These are phyloP conservation scores for Avahi laniger DNA, from an alignment of 2,797 vertebrate species.

Conservation along the genomic window DNA sequence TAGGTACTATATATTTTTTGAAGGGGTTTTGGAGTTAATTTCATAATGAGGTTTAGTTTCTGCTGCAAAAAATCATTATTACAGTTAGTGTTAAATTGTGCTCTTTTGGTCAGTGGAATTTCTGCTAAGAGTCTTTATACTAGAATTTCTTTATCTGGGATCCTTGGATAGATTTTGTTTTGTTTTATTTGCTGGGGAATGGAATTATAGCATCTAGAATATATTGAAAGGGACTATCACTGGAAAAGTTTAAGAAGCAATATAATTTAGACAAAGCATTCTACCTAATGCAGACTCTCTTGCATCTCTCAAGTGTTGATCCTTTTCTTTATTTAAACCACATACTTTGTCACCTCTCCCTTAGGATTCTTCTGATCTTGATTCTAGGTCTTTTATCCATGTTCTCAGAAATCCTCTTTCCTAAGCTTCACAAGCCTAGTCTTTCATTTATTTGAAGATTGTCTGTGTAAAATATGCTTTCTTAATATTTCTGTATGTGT, in stretches of 20 bases:
- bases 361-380: not conserved
- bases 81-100: not conserved
- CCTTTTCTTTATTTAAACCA: conserved; percentile 8
- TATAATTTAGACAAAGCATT: conserved; percentile 25
- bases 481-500: not conserved
- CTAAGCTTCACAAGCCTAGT: not conserved
- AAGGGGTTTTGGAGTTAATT: not conserved
- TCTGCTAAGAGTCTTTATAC: conserved; percentile 7
- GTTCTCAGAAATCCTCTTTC: not conserved
- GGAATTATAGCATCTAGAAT: not conserved
- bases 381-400: not conserved
- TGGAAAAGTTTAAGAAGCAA: not conserved
- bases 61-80: conserved; percentile 1
- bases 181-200: conserved; percentile 6
- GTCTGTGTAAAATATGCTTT: not conserved
- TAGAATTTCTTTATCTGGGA: conserved; percentile 3
- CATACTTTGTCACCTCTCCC: not conserved
- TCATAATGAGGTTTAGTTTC: conserved; percentile 27
- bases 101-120: not conserved
- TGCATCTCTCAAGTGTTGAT: not conserved
- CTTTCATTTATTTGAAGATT: conserved; percentile 1
- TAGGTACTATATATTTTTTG: not conserved
- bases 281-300: not conserved
- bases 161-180: not conserved
- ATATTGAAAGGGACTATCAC: not conserved